phyloP scores from a whole-genome alignment of 2,797 vertebrate species.

The Falco novaeseelandiae region DNA sequence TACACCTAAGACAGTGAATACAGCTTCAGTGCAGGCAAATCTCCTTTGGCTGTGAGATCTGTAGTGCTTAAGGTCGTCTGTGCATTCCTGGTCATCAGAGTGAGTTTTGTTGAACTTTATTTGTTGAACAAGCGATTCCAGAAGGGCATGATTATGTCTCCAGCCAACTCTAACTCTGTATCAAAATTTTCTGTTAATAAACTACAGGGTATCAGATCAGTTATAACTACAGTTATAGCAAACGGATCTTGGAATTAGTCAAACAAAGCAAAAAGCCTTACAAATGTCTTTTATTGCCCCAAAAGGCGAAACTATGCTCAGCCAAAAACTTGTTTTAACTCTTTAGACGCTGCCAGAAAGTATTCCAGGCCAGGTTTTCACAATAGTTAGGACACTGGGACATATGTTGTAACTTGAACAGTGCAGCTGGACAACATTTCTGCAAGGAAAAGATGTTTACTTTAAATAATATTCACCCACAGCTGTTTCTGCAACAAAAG shows the following conservation, averaged over 20 bases:
- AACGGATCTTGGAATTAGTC: not conserved
- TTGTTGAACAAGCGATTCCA: not conserved
- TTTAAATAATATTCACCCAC: not conserved
- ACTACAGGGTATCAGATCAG: not conserved
- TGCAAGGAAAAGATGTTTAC: not conserved
- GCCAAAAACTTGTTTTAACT: slow-evolving; percentile 30
- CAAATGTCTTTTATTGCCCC: not conserved
- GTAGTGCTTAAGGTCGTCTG: not conserved
- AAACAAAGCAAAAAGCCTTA: not conserved
- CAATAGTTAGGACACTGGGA: not conserved
- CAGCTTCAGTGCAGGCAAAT: not conserved
- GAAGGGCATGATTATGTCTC: not conserved
- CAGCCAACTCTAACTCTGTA: not conserved
- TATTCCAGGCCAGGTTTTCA: slow-evolving; percentile 24
- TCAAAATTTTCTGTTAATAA: not conserved
- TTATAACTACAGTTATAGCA: not conserved
- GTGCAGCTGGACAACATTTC: not conserved
- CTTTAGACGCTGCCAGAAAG: not conserved
- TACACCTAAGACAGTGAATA: not conserved
- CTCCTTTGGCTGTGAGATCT: not conserved
- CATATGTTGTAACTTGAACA: not conserved
- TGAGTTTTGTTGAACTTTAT: not conserved
- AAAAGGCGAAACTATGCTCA: not conserved
- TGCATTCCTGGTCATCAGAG: not conserved
- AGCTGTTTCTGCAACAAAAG: not conserved